Evolutionary conservation across 2,113 vertebrate genomes (phyloP).

Genomic region (Gobiocypris rarus): DNA sequence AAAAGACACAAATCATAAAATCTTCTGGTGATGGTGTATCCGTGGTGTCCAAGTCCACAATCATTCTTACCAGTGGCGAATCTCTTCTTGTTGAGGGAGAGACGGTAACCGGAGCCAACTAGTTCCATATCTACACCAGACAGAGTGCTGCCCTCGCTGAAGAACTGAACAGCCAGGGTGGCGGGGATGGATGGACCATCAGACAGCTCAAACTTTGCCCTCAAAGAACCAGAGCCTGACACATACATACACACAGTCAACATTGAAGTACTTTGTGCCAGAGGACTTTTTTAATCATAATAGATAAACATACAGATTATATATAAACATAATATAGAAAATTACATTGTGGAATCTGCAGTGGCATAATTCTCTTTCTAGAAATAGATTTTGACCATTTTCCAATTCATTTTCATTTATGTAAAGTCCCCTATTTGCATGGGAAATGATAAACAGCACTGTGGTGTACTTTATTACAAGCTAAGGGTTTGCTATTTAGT

Average conservation of each 20-base stretch:
- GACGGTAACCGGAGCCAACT: constrained; percentile 88
- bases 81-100: constrained; percentile 94
- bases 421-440: background rate
- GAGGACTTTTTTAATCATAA: background rate
- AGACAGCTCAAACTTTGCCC: constrained; percentile 95
- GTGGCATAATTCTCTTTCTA: background rate
- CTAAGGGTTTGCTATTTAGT: background rate
- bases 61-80: constrained; percentile 88
- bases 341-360: background rate
- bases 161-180: constrained; percentile 93
- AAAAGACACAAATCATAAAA: background rate
- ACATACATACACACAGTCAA: constrained; percentile 43
- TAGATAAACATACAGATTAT: no score
- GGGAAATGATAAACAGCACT: background rate
- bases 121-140: constrained; percentile 93
- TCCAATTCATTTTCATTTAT: background rate
- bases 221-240: constrained; percentile 89
- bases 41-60: background rate
- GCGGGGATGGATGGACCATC: constrained; percentile 89
- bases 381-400: background rate
- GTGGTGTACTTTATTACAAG: background rate
- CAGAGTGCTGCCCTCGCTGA: constrained; percentile 90
- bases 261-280: background rate
- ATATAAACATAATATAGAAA: background rate
- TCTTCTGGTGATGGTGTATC: background rate